Evolutionary conservation across 1,140 invertebrate genomes (phyloP).

Genomic region (Wasmannia auropunctata): DNA sequence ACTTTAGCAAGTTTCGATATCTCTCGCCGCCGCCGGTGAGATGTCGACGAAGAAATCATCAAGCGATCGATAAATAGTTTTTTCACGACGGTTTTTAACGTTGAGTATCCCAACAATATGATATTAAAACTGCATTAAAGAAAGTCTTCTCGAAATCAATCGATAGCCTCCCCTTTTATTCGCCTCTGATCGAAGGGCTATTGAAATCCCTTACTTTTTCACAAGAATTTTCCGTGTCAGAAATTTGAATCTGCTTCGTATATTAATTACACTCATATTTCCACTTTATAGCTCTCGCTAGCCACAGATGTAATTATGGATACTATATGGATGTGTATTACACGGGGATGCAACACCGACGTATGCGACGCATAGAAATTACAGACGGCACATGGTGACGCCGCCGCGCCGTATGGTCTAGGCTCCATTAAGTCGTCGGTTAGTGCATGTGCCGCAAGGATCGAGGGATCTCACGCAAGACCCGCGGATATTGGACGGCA

Average conservation of each 20-base stretch:
- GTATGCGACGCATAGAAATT: conserved; percentile 57
- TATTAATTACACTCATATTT: background rate
- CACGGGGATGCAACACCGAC: background rate
- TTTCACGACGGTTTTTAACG: background rate
- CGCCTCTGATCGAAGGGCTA: background rate
- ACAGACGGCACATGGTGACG: conserved; percentile 60
- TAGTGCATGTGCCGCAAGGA: conserved; percentile 39
- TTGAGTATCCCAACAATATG: background rate
- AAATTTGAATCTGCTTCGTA: background rate
- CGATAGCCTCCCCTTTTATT: background rate
- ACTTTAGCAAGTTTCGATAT: conserved; percentile 8
- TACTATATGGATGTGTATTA: background rate
- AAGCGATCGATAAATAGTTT: background rate
- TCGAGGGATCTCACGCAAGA: conserved; percentile 29
- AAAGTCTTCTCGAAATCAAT: background rate
- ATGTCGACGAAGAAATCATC: conserved; percentile 7
- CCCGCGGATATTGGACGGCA: conserved; percentile 38
- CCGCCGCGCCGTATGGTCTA: conserved; percentile 58
- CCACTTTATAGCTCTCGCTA: background rate
- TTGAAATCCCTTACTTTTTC: background rate
- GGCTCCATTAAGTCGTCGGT: conserved; percentile 65
- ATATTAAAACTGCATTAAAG: background rate
- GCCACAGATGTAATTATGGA: background rate
- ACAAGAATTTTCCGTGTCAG: background rate
- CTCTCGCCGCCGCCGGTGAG: background rate